A percentile compares a stretch with the other conserved stretches of the same genome.
These are phyloP conservation scores for Eueremaeus valkanovi DNA, from an alignment of 2,888 invertebrate species.

Conservation along the genomic window DNA sequence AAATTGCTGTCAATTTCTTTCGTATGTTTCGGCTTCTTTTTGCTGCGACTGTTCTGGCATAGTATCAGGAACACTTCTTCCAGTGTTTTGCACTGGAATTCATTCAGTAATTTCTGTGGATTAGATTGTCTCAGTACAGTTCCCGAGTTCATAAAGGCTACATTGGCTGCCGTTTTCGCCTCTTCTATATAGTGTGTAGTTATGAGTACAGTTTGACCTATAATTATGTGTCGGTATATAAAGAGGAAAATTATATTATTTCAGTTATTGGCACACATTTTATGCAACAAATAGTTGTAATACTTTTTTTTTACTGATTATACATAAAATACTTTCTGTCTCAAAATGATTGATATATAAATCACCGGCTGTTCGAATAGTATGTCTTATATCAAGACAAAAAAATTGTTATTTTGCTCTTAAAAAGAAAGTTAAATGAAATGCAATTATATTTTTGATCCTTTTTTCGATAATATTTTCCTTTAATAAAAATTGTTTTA, in stretches of 20 bases:
- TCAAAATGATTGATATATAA: not conserved
- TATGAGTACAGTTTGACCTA: constrained; percentile 84
- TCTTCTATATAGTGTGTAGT: constrained; percentile 95
- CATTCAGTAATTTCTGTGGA: constrained; percentile 49
- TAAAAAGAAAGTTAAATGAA: too few species aligned
- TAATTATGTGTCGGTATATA: not conserved
- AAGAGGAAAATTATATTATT: not conserved
- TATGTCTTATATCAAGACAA: too few species aligned
- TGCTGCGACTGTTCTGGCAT: constrained; percentile 51
- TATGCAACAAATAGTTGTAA: not conserved
- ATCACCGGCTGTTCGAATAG: too few species aligned
- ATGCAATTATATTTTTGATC: too few species aligned
- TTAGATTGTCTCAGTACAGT: constrained; percentile 51
- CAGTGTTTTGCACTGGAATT: constrained; percentile 53
- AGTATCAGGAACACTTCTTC: constrained; percentile 90
- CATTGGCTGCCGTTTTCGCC: constrained; percentile 57
- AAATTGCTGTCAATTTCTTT: too few species aligned
- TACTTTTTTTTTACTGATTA: not conserved
- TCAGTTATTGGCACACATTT: too few species aligned
- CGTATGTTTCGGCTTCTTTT: constrained; percentile 47
- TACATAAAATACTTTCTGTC: not conserved
- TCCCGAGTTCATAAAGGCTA: constrained; percentile 53
- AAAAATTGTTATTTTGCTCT: too few species aligned
- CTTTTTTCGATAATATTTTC: too few species aligned
- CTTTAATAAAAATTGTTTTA: too few species aligned